Evolutionary conservation across 2,797 vertebrate species (phyloP), one percentile per base, ranked within the genome.

Genomic region (Amblyopsis hoosieri): DNA sequence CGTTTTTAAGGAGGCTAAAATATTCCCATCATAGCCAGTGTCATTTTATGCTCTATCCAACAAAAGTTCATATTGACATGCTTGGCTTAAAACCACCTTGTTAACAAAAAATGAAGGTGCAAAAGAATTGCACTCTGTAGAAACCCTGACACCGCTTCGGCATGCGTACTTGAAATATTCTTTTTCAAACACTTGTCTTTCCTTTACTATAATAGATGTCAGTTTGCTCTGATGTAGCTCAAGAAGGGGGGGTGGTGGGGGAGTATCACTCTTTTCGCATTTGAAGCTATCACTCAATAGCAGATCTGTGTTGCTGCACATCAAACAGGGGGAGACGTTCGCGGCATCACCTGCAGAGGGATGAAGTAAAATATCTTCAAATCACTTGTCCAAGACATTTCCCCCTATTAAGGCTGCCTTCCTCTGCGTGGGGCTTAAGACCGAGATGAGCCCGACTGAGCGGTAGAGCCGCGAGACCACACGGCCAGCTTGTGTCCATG

Each of bases 351-450:
- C 96, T 97, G 96, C 96, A 93, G 95, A 92, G 93, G 92, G 94
- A 95, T 94, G 93, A 94, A 95, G 95, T 94, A 93, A 96, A 95
- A 95, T 94, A 96, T 96, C 96, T 97, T 97, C 94, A 98, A 96
- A 99, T 98, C 97, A 96, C 94, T 97, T 96, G 95, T 95, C 95
- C 95, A 95, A 97, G 94, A 97, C 96, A 96, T 95, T 96, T 96
- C 91, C 94, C 94, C 94, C 92, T 90, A 94, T 96, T 97, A 97
- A 94, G 92, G 93, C 92, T 93, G 92, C 37, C 37, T 1, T 42
- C 93, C 92, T 90, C 90, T 88, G 89, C 90, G 84, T 93, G 87
- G 91, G 91, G 92, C 95, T 94, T 92, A 93, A 96, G 94, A 94
- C 88, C 90, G 94, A 95, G 83, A 86, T 90, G 85, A 93, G 87